Evolutionary conservation across 2,797 vertebrate species (phyloP), one percentile per base, ranked within the genome.

Genomic region (Pantherophis alleghaniensis): DNA sequence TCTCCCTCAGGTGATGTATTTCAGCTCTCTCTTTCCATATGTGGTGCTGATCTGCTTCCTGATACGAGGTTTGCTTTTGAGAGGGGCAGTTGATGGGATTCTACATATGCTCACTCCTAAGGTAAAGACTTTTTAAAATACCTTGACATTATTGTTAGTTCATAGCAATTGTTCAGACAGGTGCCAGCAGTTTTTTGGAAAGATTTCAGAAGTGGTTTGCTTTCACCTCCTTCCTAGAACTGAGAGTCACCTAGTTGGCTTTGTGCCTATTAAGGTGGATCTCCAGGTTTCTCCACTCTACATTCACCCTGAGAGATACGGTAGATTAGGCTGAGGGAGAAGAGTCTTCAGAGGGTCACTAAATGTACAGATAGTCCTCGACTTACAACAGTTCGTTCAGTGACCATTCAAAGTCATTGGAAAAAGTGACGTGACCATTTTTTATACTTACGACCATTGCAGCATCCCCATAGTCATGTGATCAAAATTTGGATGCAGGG

Each of bases 31-130:
- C 69, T 99, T 99, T 96, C 99, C 99, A 3, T 99, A 99, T 0
- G 96, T 99, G 97, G 99, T 99, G 94, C 98, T 99, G 61, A 98
- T 99, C 96, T 99, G 99, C 95, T 99, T 99, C 97, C 96, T 99
- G 97, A 98, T 99, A 91, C 97, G 99, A 66, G 98, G 98, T 0
- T 97, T 99, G 18, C 97, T 99, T 97, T 98, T 99, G 94, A 98
- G 98, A 0, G 99, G 99, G 87, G 98, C 99, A 0, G 96, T 99
- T 42, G 99, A 99, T 5, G 99, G 99, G 13, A 99, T 99, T 89
- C 97, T 98, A 93, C 99, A 99, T 97, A 99, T 99, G 99, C 98
- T 99, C 97, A 99, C 99, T 0, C 99, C 99, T 66, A 99, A 99
- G 98, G 99, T 99, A 97, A 66, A 98, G 97, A 47, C 2, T 0